Base-by-base conservation (phyloP, 2,113 vertebrate genomes). In the Oreochromis aureus region DNA sequence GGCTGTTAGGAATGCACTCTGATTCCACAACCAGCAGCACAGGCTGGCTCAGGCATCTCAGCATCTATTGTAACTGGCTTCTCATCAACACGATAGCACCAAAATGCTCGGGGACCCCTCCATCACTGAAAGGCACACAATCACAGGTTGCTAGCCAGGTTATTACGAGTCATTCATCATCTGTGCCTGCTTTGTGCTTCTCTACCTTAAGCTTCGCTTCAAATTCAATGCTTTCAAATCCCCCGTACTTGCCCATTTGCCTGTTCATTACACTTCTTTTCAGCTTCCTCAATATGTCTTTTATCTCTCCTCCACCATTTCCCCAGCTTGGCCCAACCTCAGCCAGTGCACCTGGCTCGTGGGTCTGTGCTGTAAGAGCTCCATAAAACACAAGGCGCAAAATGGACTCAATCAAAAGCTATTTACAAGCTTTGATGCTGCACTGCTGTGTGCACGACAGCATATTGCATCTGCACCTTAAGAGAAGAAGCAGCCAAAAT, bases 91-190 rank as follows among this genome's bases (percentile, higher is more conserved):
- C 16, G 15, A 85, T 80, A 81, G 86, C 90, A 48, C 89, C 90
- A 87, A 89, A 90, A 87, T 46, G 34, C 86, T 30, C 59, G 80
- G 91, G 84, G 91, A 88, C 88, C 91, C 84, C 88, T 94, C 93
- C 87, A 90, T 94, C 93, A 94, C 81, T 4, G 10, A 82, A 18
- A 90, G 94, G 93, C 87, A 92, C 88, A 92, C 95, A 93, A 92
- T 94, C 93, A 92, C 83, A 46, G 58, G 84, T 81, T 86, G 66
- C 63, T 76, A 6, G 78, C 81, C 76, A 59, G 89, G 92, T 95
- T 96, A 96, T 96, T 95, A 94, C 82, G 59, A 93, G 86, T 81
- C 93, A 94, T 96, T 96, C 91, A 94, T 96, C 95, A 95, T 86
- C 89, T 41, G 86, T 8, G n/a, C 79, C 90, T 61, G 79, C 73